Percentiles rank a stretch among this genome's conserved stretches.
Evolutionary conservation across 2,797 vertebrate species (phyloP).

Genomic region (Tokudaia muenninki): DNA sequence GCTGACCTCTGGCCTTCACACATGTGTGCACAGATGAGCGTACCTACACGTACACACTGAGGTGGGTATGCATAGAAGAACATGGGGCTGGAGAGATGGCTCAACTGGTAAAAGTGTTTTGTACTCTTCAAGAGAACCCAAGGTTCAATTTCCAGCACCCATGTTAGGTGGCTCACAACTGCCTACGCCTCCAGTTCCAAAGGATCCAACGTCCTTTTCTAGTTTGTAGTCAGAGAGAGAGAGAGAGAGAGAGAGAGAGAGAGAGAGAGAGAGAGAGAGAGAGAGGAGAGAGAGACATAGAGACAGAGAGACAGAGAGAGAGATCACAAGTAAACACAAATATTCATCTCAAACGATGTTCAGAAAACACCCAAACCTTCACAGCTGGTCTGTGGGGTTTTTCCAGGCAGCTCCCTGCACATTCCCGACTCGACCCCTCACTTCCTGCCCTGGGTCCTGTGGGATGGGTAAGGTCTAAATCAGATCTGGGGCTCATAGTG

Average conservation of each 20-base stretch:
- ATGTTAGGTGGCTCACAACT: not conserved
- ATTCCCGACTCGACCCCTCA: not conserved
- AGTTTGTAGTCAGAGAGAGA: not conserved
- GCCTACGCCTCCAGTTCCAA: not conserved
- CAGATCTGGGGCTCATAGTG: not conserved
- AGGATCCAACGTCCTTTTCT: not conserved
- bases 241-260: not conserved
- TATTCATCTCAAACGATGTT: not conserved
- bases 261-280: too few relatives aligned
- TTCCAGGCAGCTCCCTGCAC: not conserved
- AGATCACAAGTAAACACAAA: not conserved
- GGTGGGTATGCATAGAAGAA: not conserved
- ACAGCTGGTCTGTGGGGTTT: not conserved
- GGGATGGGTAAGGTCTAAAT: not conserved
- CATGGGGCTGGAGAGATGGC: not conserved
- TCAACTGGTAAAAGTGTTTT: not conserved
- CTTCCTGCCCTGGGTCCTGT: not conserved
- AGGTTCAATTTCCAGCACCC: not conserved
- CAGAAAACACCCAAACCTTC: not conserved
- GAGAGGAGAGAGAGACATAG: too few relatives aligned
- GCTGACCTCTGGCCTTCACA: not conserved
- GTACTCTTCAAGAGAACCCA: not conserved
- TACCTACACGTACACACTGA: not conserved
- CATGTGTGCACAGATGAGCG: not conserved
- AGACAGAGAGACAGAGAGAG: not conserved